Percentiles rank a stretch among this genome's conserved stretches.
phyloP scores from a whole-genome alignment of 2,113 vertebrate species.

The Bubalus kerabau region DNA sequence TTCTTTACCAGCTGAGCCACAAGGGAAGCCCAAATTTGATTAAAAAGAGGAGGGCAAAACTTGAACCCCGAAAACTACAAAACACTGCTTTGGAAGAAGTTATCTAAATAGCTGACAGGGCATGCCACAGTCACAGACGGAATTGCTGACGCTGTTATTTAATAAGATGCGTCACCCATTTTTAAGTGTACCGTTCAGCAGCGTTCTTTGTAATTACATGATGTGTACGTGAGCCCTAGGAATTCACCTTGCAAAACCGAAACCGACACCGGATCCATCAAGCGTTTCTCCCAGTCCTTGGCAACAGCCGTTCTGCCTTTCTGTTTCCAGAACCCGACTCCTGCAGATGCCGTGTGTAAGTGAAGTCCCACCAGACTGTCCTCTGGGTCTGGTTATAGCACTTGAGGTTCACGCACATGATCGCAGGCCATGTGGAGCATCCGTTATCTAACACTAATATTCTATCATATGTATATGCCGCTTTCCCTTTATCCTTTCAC shows the following conservation, averaged over 20 bases:
- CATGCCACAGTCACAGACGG: background rate
- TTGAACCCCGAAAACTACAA: background rate
- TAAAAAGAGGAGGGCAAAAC: background rate
- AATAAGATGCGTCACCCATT: background rate
- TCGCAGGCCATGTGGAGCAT: fast-evolving
- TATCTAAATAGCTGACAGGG: too few relatives aligned
- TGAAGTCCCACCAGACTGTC: fast-evolving
- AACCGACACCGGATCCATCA: fast-evolving
- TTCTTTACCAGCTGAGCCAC: background rate
- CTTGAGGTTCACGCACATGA: fast-evolving
- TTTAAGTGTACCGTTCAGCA: background rate
- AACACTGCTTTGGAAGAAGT: too few relatives aligned
- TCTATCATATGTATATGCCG: fast-evolving
- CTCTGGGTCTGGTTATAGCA: background rate
- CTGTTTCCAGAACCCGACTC: too few relatives aligned
- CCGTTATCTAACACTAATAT: background rate
- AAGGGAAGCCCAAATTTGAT: background rate
- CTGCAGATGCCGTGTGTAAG: fast-evolving
- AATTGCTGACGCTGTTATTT: background rate
- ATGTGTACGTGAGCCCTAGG: background rate
- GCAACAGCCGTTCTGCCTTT: background rate
- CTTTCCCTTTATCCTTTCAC: background rate
- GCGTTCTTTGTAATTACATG: background rate
- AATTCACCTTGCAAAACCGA: background rate
- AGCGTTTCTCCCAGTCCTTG: fast-evolving